Conservation (phyloP, 2,797 vertebrate genomes). For the Rousettus madagascariensis region DNA sequence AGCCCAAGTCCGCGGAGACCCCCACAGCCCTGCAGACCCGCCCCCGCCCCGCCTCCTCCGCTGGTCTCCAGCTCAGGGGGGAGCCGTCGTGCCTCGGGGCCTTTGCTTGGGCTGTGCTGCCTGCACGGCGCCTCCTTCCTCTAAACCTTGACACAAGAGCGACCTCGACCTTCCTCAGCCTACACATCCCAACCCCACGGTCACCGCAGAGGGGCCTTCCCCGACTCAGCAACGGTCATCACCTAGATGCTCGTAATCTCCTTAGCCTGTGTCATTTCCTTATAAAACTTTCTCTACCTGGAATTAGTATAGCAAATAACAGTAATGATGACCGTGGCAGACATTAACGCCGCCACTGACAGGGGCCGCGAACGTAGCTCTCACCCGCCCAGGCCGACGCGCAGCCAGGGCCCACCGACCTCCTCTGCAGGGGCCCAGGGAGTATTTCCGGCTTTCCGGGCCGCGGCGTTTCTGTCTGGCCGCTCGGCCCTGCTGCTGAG, state of each 20-base stretch:
- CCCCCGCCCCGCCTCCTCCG: neutral
- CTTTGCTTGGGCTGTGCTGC: neutral
- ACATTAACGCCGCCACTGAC: neutral
- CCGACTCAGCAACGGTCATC: neutral
- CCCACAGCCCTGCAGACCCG: neutral
- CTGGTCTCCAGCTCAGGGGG: neutral
- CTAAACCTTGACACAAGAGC: neutral
- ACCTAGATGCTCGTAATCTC: too few relatives aligned
- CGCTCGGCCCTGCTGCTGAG: accelerated
- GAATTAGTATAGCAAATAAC: neutral
- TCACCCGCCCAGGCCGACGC: neutral
- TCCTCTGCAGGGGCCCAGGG: neutral
- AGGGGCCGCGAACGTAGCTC: too few relatives aligned
- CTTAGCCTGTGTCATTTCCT: neutral
- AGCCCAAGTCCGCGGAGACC: neutral
- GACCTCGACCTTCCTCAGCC: neutral
- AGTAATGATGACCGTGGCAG: neutral
- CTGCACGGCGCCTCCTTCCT: neutral
- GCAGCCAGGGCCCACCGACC: neutral
- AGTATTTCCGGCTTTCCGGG: neutral
- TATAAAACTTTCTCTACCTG: neutral
- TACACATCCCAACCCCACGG: neutral
- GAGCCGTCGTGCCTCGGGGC: neutral
- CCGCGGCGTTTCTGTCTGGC: neutral
- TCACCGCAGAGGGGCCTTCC: neutral